Conservation (phyloP, 2,113 vertebrate species). For the Apteryx owenii region DNA sequence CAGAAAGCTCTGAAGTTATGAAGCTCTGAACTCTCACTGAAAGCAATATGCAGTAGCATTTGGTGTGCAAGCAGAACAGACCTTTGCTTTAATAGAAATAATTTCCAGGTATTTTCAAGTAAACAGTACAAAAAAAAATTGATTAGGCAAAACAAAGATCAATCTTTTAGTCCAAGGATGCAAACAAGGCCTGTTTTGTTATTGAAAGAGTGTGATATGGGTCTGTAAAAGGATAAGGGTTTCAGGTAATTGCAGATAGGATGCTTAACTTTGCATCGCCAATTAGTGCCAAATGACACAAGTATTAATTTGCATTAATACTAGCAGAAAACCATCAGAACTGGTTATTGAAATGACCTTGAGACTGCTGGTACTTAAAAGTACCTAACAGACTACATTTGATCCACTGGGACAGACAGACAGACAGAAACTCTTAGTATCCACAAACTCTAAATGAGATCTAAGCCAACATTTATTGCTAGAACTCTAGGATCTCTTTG, state of each 20-base stretch:
- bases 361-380: neutral
- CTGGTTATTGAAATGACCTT: neutral
- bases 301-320: neutral
- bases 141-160: neutral
- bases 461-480: neutral
- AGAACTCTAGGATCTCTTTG: neutral
- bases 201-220: neutral
- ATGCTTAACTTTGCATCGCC: neutral
- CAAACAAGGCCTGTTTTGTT: neutral
- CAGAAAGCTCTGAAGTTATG: neutral
- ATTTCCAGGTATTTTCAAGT: slow-evolving; percentile 46
- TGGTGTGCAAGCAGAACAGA: neutral
- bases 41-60: neutral
- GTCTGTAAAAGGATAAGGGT: neutral
- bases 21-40: neutral
- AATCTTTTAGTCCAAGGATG: slow-evolving; percentile 24
- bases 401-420: neutral
- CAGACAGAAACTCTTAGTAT: neutral
- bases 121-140: slow-evolving; percentile 58
- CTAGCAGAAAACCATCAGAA: neutral
- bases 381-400: neutral
- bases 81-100: slow-evolving; percentile 20
- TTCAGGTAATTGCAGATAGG: neutral
- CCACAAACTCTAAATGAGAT: neutral
- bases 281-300: neutral